Percentiles rank a stretch among this genome's conserved stretches.
Evolutionary conservation across 2,888 invertebrate genomes (phyloP).

Genomic region (Amphiduros pacificus): DNA sequence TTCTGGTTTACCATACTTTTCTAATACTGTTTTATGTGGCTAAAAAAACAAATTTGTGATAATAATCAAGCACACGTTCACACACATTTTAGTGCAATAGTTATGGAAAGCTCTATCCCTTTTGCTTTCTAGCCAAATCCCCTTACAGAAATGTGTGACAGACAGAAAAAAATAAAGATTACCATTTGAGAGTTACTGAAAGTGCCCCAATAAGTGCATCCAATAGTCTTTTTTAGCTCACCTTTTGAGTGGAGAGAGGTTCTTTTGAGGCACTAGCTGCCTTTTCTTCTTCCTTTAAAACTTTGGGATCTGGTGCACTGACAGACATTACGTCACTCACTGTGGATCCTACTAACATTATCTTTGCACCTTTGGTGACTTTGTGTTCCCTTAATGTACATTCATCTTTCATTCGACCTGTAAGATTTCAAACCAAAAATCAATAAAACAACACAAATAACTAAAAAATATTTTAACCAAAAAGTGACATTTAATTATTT

Average conservation of each 20-base stretch:
- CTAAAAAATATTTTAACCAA: background rate
- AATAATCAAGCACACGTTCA: no score
- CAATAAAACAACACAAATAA: background rate
- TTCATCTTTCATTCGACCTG: slow-evolving; percentile 80
- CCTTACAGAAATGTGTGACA: no score
- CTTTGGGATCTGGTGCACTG: slow-evolving; percentile 68
- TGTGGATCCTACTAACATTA: slow-evolving; percentile 89
- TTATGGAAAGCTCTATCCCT: no score
- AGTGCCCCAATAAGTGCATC: no score
- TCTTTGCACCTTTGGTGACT: slow-evolving; percentile 76
- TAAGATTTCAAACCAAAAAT: background rate
- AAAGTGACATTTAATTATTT: background rate
- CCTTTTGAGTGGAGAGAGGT: slow-evolving; percentile 60
- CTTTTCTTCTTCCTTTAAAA: slow-evolving; percentile 49
- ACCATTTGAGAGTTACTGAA: no score
- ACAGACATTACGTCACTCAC: slow-evolving; percentile 83
- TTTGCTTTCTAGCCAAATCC: no score
- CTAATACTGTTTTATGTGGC: slow-evolving; percentile 82
- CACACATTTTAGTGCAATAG: no score
- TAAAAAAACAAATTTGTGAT: no score
- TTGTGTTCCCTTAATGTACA: slow-evolving; percentile 77
- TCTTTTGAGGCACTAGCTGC: slow-evolving; percentile 55
- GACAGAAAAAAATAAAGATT: no score
- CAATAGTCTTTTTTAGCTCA: slow-evolving; percentile 32
- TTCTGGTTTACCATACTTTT: slow-evolving; percentile 82